Conservation (phyloP, 2,888 invertebrate species). For the Scaptomyza cyrtandrae region DNA sequence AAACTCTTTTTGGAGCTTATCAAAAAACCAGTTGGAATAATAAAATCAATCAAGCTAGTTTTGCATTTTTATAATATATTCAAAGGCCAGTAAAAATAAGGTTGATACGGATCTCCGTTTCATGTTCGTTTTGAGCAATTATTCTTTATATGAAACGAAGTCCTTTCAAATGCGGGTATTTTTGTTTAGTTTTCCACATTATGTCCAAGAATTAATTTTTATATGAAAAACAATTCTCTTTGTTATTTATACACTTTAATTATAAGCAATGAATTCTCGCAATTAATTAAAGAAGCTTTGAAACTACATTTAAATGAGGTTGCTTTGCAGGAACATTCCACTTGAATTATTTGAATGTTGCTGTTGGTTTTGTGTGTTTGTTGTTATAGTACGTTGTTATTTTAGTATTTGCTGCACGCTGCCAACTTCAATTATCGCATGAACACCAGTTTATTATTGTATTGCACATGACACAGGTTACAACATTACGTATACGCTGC, state of each 20-base stretch:
- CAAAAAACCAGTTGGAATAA: too few species aligned
- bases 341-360: conserved; percentile 23
- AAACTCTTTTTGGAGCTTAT: too few species aligned
- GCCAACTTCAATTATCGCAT: conserved; percentile 25
- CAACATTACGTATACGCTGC: conserved; percentile 55
- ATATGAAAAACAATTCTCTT: conserved; percentile 1
- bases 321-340: conserved; percentile 9
- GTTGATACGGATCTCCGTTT: too few species aligned
- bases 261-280: background rate
- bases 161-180: background rate
- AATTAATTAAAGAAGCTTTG: background rate
- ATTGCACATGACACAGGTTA: conserved; percentile 23
- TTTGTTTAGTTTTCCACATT: background rate
- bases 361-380: background rate
- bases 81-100: too few species aligned
- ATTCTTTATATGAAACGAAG: background rate
- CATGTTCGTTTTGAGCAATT: background rate
- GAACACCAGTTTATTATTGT: conserved; percentile 43
- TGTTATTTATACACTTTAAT: background rate
- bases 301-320: conserved; percentile 20
- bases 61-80: too few species aligned
- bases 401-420: conserved; percentile 14
- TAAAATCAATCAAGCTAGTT: background rate
- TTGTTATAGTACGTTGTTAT: conserved; percentile 4
- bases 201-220: too few species aligned